Conservation (phyloP, 1,140 invertebrate genomes). For the Hycleus phaleratus region DNA sequence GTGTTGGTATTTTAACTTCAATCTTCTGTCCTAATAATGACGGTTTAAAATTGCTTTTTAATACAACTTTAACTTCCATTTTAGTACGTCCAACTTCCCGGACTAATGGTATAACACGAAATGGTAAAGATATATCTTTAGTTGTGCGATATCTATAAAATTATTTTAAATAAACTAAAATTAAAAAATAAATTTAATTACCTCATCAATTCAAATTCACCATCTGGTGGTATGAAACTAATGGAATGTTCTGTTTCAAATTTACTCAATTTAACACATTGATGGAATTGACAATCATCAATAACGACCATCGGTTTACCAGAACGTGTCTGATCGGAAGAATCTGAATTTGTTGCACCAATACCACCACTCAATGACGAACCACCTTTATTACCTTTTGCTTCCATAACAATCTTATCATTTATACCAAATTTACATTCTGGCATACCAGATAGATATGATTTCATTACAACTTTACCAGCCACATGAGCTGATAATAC, state of each 20-base stretch:
- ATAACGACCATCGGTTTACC: conserved; percentile 97
- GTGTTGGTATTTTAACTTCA: conserved; percentile 98
- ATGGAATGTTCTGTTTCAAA: conserved; percentile 99
- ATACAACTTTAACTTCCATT: conserved; percentile 99
- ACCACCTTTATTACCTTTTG: conserved; percentile 67
- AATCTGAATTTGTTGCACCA: conserved; percentile 55
- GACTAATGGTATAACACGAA: conserved; percentile 97
- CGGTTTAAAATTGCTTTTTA: conserved; percentile 99
- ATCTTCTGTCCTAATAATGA: conserved; percentile 98
- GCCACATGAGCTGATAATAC: conserved; percentile 98
- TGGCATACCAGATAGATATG: conserved; percentile 98
- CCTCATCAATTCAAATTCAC: conserved; percentile 99
- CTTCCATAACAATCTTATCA: conserved; percentile 99
- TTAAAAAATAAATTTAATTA: conserved; percentile 35
- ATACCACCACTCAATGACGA: conserved; percentile 43
- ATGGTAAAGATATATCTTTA: conserved; percentile 99
- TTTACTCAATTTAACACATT: conserved; percentile 99
- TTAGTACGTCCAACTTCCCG: conserved; percentile 96
- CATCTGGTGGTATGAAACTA: conserved; percentile 99
- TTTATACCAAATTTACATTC: conserved; percentile 99
- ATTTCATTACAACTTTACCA: conserved; percentile 99
- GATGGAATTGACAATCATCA: conserved; percentile 99
- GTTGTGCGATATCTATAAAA: conserved; percentile 88
- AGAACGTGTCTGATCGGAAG: conserved; percentile 68
- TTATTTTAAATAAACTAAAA: background rate